A percentile compares a stretch with the other conserved stretches of the same genome.
Evolutionary conservation across 2,888 invertebrate species (phyloP).

Genomic region (Cordilura impudica): DNA sequence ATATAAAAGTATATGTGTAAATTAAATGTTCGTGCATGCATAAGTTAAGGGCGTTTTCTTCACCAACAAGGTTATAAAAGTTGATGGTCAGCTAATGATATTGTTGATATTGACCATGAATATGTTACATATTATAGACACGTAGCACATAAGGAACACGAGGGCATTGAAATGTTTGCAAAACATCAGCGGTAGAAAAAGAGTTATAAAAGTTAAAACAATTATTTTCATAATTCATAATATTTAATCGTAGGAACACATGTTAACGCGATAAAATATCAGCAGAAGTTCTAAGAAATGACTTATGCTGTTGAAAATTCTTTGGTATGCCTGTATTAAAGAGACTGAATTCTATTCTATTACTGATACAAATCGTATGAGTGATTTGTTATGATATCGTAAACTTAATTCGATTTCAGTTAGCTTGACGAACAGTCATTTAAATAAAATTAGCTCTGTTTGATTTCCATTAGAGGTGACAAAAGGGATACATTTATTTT

Average conservation of each 20-base stretch:
- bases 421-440: too few species aligned
- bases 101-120: constrained; percentile 37
- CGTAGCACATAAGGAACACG: neutral
- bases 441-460: too few species aligned
- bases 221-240: neutral
- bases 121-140: neutral
- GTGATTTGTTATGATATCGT: too few species aligned
- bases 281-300: too few species aligned
- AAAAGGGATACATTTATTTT: too few species aligned
- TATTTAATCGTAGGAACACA: too few species aligned
- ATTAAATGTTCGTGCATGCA: neutral
- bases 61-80: constrained; percentile 5
- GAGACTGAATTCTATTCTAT: too few species aligned
- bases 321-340: too few species aligned
- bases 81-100: constrained; percentile 44
- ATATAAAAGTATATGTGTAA: neutral
- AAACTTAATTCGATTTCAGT: too few species aligned
- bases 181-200: neutral
- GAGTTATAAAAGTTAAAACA: neutral
- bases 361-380: too few species aligned
- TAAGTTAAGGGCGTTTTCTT: constrained; percentile 12
- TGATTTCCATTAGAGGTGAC: too few species aligned
- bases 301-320: too few species aligned
- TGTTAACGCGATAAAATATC: neutral
- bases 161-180: neutral